Conservation (phyloP, 1,140 invertebrate species). For the Leucophenga varia region DNA sequence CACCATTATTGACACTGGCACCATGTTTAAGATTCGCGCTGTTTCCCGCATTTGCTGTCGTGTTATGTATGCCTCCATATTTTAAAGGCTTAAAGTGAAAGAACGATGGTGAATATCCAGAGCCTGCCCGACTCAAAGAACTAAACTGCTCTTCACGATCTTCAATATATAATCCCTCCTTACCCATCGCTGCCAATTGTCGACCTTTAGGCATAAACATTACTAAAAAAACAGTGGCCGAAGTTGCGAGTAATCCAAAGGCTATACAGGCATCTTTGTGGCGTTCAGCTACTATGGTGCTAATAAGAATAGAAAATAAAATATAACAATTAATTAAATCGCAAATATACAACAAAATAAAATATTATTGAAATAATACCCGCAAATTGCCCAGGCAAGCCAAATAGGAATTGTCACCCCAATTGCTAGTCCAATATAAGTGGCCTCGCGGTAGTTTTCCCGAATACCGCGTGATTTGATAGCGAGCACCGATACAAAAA, state of each 20-base stretch:
- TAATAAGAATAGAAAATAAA: too few species aligned
- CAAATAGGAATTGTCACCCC: conserved; percentile 83
- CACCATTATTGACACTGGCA: conserved; percentile 62
- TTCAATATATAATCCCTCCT: conserved; percentile 75
- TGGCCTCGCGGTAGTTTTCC: conserved; percentile 90
- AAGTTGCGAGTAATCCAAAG: conserved; percentile 80
- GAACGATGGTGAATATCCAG: conserved; percentile 84
- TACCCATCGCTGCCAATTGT: conserved; percentile 86
- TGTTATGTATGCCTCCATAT: conserved; percentile 59
- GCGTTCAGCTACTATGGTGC: conserved; percentile 68
- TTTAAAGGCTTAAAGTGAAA: conserved; percentile 87
- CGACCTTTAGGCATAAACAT: conserved; percentile 94
- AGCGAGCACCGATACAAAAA: conserved; percentile 81
- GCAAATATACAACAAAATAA: too few species aligned
- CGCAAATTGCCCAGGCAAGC: conserved; percentile 78
- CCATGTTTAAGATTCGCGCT: conserved; percentile 49
- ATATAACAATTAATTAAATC: too few species aligned
- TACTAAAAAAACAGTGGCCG: conserved; percentile 80
- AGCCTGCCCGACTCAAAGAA: conserved; percentile 73
- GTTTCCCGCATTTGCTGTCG: conserved; percentile 50
- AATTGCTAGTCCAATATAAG: conserved; percentile 84
- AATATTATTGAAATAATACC: too few species aligned
- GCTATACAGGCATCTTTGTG: conserved; percentile 85
- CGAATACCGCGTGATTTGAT: conserved; percentile 82
- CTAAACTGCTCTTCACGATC: conserved; percentile 76